Conservation (phyloP, 2,797 vertebrate genomes). For the Varecia variegata region DNA sequence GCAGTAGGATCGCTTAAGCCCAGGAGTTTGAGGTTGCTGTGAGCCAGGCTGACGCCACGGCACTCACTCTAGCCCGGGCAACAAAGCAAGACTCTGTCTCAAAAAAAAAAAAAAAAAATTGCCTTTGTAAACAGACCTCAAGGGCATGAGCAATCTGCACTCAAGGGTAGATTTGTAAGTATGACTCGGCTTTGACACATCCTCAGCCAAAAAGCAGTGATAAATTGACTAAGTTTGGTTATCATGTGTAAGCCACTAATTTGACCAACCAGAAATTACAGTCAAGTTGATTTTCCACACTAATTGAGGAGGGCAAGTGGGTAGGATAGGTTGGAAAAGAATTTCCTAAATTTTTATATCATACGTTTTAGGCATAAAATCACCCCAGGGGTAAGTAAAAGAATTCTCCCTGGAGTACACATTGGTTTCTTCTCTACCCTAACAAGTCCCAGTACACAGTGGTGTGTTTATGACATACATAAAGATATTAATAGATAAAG, state of each 20-base stretch:
- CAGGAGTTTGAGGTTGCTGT: no score
- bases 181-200: not conserved
- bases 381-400: not conserved
- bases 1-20: no score
- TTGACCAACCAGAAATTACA: not conserved
- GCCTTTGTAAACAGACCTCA: not conserved
- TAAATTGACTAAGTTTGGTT: not conserved
- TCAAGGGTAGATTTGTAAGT: not conserved
- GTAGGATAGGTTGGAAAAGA: constrained; percentile 7
- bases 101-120: no score
- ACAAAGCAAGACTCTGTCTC: no score
- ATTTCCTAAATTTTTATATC: constrained; percentile 6
- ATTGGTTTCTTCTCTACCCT: not conserved
- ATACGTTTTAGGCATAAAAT: constrained; percentile 19
- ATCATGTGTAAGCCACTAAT: not conserved
- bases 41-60: no score
- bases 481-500: constrained; percentile 5
- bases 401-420: not conserved
- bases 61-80: no score
- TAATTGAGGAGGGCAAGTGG: not conserved
- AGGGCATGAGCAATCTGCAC: not conserved
- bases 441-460: not conserved
- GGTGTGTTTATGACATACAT: not conserved
- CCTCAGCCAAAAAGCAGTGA: not conserved
- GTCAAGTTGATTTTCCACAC: not conserved